Conservation (phyloP, 1,140 invertebrate species). For the Theocolax elegans region DNA sequence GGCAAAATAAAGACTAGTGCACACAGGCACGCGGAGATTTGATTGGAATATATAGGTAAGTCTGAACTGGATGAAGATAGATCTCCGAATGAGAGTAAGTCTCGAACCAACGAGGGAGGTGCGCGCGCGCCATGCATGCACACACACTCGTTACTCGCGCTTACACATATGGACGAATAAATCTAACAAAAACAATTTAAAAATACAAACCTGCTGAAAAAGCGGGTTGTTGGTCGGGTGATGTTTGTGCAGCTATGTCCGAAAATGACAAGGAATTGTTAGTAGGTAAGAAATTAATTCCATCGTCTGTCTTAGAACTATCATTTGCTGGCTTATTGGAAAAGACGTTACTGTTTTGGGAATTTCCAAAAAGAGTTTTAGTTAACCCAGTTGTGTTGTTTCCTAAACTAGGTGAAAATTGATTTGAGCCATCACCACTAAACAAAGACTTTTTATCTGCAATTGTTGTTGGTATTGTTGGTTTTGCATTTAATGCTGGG, state of each 20-base stretch:
- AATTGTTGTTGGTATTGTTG: neutral
- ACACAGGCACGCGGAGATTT: no score
- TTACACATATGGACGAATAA: no score
- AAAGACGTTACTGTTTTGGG: conserved; percentile 31
- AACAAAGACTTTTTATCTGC: neutral
- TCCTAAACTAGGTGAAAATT: conserved; percentile 1
- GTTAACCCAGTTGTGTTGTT: neutral
- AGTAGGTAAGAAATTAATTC: conserved; percentile 40
- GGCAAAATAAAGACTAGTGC: no score
- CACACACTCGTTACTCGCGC: no score
- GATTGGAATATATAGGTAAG: no score
- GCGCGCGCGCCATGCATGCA: no score
- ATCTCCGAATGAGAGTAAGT: no score
- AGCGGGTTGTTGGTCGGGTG: conserved; percentile 39
- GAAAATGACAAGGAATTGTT: conserved; percentile 52
- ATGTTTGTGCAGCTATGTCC: conserved; percentile 48
- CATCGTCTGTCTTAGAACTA: conserved; percentile 21
- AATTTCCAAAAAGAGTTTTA: neutral
- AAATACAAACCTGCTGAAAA: no score
- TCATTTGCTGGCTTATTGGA: conserved; percentile 17
- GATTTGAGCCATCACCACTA: neutral
- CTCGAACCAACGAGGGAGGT: no score
- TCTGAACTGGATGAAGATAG: no score
- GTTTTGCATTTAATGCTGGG: neutral
- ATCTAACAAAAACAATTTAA: no score